Conservation (phyloP, 2,888 invertebrate species). For the Drosophila emarginata region DNA sequence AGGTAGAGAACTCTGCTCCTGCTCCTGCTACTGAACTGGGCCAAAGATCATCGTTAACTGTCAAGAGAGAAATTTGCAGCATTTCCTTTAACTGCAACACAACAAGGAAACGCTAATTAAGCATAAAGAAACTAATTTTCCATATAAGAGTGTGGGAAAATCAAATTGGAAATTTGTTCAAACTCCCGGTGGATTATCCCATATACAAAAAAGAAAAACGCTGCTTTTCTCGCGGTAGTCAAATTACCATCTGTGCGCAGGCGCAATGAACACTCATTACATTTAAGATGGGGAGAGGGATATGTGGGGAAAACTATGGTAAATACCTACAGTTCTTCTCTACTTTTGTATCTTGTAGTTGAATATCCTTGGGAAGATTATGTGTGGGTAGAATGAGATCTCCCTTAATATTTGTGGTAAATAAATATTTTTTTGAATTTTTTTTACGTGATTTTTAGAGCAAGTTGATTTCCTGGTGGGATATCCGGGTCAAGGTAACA, state of each 20-base stretch:
- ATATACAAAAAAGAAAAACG: conserved; percentile 1
- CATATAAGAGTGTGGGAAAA: conserved; percentile 41
- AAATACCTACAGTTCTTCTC: conserved; percentile 43
- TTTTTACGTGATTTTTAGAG: conserved; percentile 70
- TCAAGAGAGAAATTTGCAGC: conserved; percentile 32
- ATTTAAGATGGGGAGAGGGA: background rate
- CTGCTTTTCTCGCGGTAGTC: conserved; percentile 77
- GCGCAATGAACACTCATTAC: conserved; percentile 34
- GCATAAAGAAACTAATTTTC: conserved; percentile 76
- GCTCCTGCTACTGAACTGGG: conserved; percentile 39
- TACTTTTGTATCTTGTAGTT: conserved; percentile 44
- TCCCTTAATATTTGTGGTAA: conserved; percentile 32
- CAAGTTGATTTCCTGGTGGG: conserved; percentile 61
- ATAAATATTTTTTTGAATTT: conserved; percentile 56
- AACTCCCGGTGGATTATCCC: conserved; percentile 54
- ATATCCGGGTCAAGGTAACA: conserved; percentile 59
- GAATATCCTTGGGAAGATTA: conserved; percentile 76
- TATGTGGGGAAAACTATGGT: conserved; percentile 39
- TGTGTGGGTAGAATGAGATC: conserved; percentile 21
- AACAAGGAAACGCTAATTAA: conserved; percentile 71
- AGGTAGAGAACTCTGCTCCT: conserved; percentile 42
- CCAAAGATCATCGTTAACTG: background rate
- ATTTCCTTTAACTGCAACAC: conserved; percentile 56
- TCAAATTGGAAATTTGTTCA: conserved; percentile 64
- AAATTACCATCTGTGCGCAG: conserved; percentile 70